Evolutionary conservation across 2,888 invertebrate genomes (phyloP).

Genomic region (Pelosia muscerda): DNA sequence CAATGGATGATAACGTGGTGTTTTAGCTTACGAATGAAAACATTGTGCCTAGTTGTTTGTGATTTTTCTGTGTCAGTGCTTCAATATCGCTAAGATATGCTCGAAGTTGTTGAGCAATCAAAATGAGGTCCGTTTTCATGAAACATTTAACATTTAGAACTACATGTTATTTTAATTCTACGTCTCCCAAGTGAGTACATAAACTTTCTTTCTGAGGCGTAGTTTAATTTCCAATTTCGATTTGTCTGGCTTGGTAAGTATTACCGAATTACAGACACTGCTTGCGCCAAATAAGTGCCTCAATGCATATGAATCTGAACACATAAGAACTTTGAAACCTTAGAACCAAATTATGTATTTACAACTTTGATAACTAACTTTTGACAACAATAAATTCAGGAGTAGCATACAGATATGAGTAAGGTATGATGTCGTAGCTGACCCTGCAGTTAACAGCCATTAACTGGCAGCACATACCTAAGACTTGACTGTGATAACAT

Average conservation of each 20-base stretch:
- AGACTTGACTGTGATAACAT: no score
- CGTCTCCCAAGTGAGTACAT: not conserved
- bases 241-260: not conserved
- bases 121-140: not conserved
- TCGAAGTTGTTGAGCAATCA: not conserved
- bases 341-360: no score
- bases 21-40: not conserved
- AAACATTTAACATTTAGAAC: not conserved
- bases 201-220: not conserved
- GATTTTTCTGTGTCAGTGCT: not conserved
- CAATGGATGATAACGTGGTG: not conserved
- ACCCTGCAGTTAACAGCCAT: no score
- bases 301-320: no score
- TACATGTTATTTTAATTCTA: not conserved
- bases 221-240: not conserved
- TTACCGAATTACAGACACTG: no score
- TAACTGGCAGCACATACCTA: no score
- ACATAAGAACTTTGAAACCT: no score
- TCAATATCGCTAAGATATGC: not conserved
- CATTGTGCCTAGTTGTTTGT: not conserved
- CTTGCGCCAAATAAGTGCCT: no score
- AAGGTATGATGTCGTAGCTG: no score
- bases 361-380: no score
- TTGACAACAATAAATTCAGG: no score
- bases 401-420: no score